Percentiles rank a stretch among this genome's conserved stretches.
Evolutionary conservation across 2,797 vertebrate genomes (phyloP).

Genomic region (Syngnathus rostellatus): DNA sequence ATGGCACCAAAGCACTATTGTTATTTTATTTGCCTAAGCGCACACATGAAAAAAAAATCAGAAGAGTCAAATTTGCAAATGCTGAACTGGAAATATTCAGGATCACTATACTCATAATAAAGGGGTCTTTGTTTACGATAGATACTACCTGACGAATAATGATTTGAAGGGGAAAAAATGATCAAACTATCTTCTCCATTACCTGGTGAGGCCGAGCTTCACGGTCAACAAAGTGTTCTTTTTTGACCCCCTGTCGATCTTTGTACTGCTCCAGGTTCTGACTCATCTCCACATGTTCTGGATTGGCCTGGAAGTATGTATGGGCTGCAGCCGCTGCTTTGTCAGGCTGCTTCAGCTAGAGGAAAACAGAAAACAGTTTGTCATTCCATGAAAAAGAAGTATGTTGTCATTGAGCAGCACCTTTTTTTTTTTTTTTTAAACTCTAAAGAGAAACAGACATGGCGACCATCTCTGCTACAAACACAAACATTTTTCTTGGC

Average conservation of each 20-base stretch:
- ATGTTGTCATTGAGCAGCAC: not conserved
- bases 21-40: not conserved
- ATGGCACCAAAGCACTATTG: not conserved
- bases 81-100: not conserved
- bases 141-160: not conserved
- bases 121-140: not conserved
- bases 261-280: slow-evolving; percentile 86
- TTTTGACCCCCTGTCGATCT: slow-evolving; percentile 57
- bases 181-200: not conserved
- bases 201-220: slow-evolving; percentile 87
- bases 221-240: slow-evolving; percentile 73
- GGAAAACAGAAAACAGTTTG: not conserved
- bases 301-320: slow-evolving; percentile 95
- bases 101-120: not conserved
- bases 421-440: not conserved
- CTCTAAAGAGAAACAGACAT: not conserved
- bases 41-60: not conserved
- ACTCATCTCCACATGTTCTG: slow-evolving; percentile 90
- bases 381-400: not conserved
- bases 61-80: not conserved
- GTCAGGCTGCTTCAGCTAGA: slow-evolving; percentile 80
- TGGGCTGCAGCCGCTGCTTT: slow-evolving; percentile 89
- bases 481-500: not conserved
- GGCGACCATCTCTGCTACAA: not conserved
- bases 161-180: not conserved